Conservation (phyloP, 2,888 invertebrate species). For the Neocrepidodera transversa region DNA sequence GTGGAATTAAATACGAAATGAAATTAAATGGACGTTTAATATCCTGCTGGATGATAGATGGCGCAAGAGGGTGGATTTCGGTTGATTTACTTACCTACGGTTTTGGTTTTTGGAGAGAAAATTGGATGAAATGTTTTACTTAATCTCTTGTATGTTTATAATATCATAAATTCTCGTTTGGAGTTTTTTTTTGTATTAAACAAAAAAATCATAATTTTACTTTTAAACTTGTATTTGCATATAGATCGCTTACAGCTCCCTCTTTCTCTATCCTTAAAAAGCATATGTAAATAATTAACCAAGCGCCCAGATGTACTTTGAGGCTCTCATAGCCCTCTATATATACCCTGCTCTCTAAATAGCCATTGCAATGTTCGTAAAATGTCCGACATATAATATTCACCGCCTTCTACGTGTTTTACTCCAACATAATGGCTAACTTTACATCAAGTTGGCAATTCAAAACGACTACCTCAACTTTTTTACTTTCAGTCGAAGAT, state of each 20-base stretch:
- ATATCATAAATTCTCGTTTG: too few relatives aligned
- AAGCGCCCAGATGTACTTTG: constrained; percentile 36
- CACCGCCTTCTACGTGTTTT: constrained; percentile 33
- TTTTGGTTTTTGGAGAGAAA: constrained; percentile 17
- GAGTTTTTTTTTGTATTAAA: neutral
- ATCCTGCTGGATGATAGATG: constrained; percentile 29
- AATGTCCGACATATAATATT: constrained; percentile 39
- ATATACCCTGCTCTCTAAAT: constrained; percentile 29
- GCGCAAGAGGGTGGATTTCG: constrained; percentile 19
- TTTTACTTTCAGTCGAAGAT: too few relatives aligned
- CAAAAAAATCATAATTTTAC: neutral
- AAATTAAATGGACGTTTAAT: constrained; percentile 31
- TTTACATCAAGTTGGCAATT: constrained; percentile 22
- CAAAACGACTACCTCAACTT: too few relatives aligned
- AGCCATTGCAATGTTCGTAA: constrained; percentile 26
- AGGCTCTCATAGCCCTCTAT: neutral
- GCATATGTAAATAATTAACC: constrained; percentile 39
- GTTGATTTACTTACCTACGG: constrained; percentile 18
- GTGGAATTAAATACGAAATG: constrained; percentile 18
- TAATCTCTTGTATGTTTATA: constrained; percentile 4
- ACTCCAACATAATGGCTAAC: constrained; percentile 22
- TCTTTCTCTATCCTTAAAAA: constrained; percentile 28
- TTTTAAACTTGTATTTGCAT: constrained; percentile 31
- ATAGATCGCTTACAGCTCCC: constrained; percentile 15
- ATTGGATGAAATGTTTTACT: constrained; percentile 10